Conservation (phyloP, 2,888 invertebrate genomes). For the Pimpla rufipes region DNA sequence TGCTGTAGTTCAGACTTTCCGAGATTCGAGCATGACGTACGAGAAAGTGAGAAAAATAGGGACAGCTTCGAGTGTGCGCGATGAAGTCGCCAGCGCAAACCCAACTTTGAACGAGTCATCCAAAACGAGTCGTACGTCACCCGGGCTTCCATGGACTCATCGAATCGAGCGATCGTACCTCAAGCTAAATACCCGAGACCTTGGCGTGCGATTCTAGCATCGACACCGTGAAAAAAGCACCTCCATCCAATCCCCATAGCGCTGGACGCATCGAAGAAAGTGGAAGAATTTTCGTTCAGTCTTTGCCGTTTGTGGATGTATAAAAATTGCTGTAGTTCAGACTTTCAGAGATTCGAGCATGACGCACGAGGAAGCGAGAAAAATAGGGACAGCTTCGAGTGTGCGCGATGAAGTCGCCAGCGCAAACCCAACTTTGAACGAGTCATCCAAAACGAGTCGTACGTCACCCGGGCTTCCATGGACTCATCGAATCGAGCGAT, state of each 20-base stretch:
- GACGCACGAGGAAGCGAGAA: conserved; percentile 34
- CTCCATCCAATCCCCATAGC: conserved; percentile 69
- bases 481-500: conserved; percentile 34
- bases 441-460: conserved; percentile 33
- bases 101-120: conserved; percentile 31
- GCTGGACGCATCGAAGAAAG: conserved; percentile 68
- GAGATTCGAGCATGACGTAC: conserved; percentile 45
- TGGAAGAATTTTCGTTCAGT: conserved; percentile 67
- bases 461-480: conserved; percentile 33
- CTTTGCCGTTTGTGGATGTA: too few relatives aligned
- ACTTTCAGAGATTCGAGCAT: conserved; percentile 47
- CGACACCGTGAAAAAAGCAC: conserved; percentile 51
- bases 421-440: conserved; percentile 39
- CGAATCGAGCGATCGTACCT: conserved; percentile 48
- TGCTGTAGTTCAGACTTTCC: conserved; percentile 33
- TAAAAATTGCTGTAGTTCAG: conserved; percentile 57
- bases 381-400: conserved; percentile 43
- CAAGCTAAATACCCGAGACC: conserved; percentile 39
- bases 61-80: conserved; percentile 40
- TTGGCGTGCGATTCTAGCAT: conserved; percentile 43
- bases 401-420: conserved; percentile 34
- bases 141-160: conserved; percentile 23
- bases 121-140: conserved; percentile 44
- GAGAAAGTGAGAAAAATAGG: conserved; percentile 28
- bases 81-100: conserved; percentile 46